phyloP scores from a whole-genome alignment of 2,113 vertebrate species.

The Actinemys pallida region DNA sequence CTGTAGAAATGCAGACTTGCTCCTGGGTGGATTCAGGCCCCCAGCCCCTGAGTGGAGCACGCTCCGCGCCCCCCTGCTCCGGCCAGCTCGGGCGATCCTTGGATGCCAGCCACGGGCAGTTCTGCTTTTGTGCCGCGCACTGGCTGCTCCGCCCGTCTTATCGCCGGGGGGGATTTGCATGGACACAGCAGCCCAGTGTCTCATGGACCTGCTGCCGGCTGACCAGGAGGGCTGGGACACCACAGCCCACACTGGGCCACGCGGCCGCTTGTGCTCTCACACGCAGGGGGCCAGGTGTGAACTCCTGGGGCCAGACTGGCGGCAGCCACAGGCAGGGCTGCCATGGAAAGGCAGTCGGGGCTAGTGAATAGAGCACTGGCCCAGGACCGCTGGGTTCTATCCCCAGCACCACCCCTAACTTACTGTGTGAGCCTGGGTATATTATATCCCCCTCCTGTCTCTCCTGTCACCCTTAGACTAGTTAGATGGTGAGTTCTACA shows the following conservation, averaged over 20 bases:
- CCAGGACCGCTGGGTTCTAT: not conserved
- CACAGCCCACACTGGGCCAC: not conserved
- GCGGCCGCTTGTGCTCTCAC: not conserved
- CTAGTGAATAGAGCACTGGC: not conserved
- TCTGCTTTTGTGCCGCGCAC: not conserved
- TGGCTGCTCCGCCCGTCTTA: not conserved
- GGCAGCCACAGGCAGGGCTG: not conserved
- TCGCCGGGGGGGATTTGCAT: not conserved
- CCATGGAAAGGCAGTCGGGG: not conserved
- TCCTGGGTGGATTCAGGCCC: not conserved
- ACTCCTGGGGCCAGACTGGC: not conserved
- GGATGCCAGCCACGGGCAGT: not conserved
- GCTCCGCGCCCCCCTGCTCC: not conserved
- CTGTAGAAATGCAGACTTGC: not conserved
- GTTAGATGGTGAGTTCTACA: not conserved
- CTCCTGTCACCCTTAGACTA: not conserved
- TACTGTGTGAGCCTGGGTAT: not conserved
- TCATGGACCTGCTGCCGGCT: not conserved
- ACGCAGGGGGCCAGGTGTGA: not conserved
- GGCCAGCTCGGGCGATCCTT: not conserved
- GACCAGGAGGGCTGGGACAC: no score
- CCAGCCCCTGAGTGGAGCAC: not conserved
- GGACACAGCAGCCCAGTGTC: not conserved
- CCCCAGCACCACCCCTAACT: not conserved
- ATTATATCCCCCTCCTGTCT: not conserved